These are phyloP conservation scores for Porites australiensis DNA, from an alignment of 64 coral and sea anemone species.

Conservation along the genomic window DNA sequence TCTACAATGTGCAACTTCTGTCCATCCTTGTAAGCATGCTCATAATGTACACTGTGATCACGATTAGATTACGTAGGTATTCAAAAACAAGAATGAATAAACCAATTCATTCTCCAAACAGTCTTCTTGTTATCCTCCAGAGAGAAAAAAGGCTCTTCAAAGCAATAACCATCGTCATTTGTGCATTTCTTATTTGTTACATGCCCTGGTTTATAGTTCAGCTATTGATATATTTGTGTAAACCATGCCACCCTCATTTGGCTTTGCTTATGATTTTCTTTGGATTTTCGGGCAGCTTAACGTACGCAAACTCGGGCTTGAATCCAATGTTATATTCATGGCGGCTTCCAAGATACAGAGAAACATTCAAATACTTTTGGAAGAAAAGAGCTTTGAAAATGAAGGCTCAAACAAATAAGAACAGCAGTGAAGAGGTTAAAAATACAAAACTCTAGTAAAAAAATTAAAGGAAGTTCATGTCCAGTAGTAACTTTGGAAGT, in stretches of 20 bases:
- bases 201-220: no score
- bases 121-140: background rate
- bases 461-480: no score
- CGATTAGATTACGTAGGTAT: background rate
- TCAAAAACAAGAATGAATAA: background rate
- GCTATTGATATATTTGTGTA: background rate
- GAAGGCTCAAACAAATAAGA: no score
- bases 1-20: background rate
- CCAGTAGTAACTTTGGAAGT: no score
- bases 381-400: background rate
- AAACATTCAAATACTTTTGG: background rate
- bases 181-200: conserved; percentile 5
- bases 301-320: background rate
- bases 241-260: background rate
- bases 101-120: background rate
- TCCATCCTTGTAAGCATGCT: background rate
- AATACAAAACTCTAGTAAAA: no score
- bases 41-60: background rate
- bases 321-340: background rate
- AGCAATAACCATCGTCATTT: conserved; percentile 14
- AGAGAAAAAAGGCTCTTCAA: conserved; percentile 33
- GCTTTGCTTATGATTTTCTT: background rate
- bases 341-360: background rate
- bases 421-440: no score
- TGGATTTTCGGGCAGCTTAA: conserved; percentile 16